Conservation (phyloP, 2,888 invertebrate species). For the Erebia epiphron region DNA sequence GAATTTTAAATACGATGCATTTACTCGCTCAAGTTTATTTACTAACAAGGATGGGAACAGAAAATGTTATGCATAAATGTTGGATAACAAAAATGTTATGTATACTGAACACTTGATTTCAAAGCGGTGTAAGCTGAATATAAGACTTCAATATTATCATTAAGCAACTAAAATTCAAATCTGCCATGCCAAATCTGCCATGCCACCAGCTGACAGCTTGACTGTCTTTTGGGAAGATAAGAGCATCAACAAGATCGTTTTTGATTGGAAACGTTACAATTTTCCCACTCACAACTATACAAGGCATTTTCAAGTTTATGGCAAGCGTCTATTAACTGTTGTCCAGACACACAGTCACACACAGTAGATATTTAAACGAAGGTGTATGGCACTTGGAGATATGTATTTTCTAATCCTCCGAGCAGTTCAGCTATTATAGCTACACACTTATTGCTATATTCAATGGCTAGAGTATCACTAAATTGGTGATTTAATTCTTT, state of each 20-base stretch:
- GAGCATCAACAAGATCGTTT: no score
- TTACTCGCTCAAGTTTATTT: no score
- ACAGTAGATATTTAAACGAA: conserved; percentile 54
- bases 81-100: no score
- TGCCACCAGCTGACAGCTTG: conserved; percentile 59
- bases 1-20: no score
- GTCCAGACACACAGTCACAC: conserved; percentile 63
- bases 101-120: conserved; percentile 43
- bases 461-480: no score
- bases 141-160: conserved; percentile 54
- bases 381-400: conserved; percentile 55
- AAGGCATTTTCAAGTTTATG: conserved; percentile 53
- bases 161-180: conserved; percentile 53
- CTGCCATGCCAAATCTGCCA: no score
- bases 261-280: conserved; percentile 55
- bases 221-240: conserved; percentile 58
- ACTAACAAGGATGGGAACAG: no score
- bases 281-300: conserved; percentile 64
- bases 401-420: conserved; percentile 60
- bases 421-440: conserved; percentile 58
- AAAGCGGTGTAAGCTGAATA: conserved; percentile 65
- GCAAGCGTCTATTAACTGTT: conserved; percentile 59
- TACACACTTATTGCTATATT: conserved; percentile 48
- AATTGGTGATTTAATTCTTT: conserved; percentile 51
- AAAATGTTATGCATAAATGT: not conserved